A percentile compares a stretch with the other conserved stretches of the same genome.
Conservation (phyloP, 2,797 vertebrate species). For the Austrolebias charrua region DNA sequence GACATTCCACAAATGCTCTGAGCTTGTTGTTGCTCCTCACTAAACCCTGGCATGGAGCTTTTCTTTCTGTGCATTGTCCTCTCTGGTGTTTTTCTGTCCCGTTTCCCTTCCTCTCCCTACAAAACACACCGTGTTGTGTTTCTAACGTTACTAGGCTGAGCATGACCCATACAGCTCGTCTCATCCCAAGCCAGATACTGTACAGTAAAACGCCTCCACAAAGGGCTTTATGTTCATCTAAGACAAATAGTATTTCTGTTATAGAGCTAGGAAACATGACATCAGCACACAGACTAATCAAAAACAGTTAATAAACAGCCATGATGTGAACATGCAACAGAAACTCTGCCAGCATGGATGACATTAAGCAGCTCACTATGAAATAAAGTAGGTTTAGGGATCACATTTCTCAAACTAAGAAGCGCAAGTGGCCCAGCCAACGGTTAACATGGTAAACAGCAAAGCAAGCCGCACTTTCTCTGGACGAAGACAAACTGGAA, state of each 20-base stretch:
- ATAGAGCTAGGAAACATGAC: conserved; percentile 11
- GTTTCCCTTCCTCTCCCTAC: conserved; percentile 56
- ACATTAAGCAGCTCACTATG: conserved; percentile 25
- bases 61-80: conserved; percentile 45
- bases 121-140: conserved; percentile 20
- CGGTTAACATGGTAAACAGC: conserved; percentile 38
- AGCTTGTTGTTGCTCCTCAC: conserved; percentile 30
- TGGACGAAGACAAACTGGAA: conserved; percentile 46
- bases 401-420: conserved; percentile 2
- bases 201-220: conserved; percentile 7
- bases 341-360: not conserved
- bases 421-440: conserved; percentile 9
- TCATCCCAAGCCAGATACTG: conserved; percentile 5
- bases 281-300: conserved; percentile 12
- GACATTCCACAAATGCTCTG: conserved; percentile 54
- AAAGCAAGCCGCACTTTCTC: conserved; percentile 48
- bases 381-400: not conserved
- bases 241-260: conserved; percentile 21
- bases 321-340: conserved; percentile 19
- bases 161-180: conserved; percentile 11
- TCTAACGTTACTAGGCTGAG: conserved; percentile 4
- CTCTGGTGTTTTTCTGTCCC: conserved; percentile 41
- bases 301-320: conserved; percentile 22
- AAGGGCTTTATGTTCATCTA: conserved; percentile 1
- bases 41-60: conserved; percentile 30